Percentiles rank a stretch among this genome's conserved stretches.
These are phyloP conservation scores for Malthinus seriepunctatus DNA, from an alignment of 2,888 invertebrate species.

Conservation along the genomic window DNA sequence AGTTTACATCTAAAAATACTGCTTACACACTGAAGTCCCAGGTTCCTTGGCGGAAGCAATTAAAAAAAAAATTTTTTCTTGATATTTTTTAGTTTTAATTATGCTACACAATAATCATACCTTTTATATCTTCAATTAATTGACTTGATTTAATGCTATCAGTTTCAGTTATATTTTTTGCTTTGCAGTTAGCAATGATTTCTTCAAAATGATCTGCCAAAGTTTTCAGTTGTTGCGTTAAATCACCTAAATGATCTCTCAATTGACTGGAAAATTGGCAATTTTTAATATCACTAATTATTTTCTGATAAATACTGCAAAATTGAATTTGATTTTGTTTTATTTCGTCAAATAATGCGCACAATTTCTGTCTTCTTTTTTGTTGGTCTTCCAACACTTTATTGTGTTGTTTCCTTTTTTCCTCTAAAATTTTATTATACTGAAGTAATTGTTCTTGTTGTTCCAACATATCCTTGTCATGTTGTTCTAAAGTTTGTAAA, in stretches of 20 bases:
- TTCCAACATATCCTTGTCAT: slow-evolving; percentile 59
- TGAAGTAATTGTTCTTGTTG: slow-evolving; percentile 60
- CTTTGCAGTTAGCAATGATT: slow-evolving; percentile 56
- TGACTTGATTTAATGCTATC: slow-evolving; percentile 62
- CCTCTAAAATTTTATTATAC: slow-evolving; percentile 49
- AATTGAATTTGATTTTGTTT: slow-evolving; percentile 63
- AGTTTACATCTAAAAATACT: too few relatives aligned
- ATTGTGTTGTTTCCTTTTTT: slow-evolving; percentile 57
- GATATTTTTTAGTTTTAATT: too few relatives aligned
- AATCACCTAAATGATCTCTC: slow-evolving; percentile 45
- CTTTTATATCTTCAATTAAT: slow-evolving; percentile 55
- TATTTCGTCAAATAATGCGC: slow-evolving; percentile 56
- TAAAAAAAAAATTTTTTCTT: too few relatives aligned
- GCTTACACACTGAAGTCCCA: too few relatives aligned
- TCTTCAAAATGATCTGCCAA: slow-evolving; percentile 55
- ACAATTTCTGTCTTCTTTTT: slow-evolving; percentile 38
- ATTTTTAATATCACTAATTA: slow-evolving; percentile 54
- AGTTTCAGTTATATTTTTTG: slow-evolving; percentile 54
- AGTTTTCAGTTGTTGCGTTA: slow-evolving; percentile 52
- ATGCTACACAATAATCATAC: slow-evolving; percentile 28
- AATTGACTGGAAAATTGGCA: slow-evolving; percentile 35
- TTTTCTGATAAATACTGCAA: slow-evolving; percentile 60
- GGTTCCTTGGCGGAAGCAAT: too few relatives aligned
- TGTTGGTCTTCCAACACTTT: slow-evolving; percentile 58
- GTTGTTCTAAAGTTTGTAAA: slow-evolving; percentile 55